A percentile compares a stretch with the other conserved stretches of the same genome.
Evolutionary conservation across 2,888 invertebrate species (phyloP).

Genomic region (Drosophila gaucha): DNA sequence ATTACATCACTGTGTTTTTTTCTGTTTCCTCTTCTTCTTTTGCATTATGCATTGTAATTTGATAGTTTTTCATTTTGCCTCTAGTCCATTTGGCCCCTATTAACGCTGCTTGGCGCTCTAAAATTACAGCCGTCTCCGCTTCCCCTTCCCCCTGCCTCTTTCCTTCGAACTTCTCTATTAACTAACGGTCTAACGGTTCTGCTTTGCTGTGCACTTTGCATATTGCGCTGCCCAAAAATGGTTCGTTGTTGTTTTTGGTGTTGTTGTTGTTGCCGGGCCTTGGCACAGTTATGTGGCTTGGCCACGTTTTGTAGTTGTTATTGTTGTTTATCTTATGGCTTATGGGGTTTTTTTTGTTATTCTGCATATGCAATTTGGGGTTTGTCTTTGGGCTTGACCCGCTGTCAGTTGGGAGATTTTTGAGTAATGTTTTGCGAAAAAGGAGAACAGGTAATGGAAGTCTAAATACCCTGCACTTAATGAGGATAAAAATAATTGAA

Average conservation of each 20-base stretch:
- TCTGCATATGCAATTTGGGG: slow-evolving; percentile 36
- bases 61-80: slow-evolving; percentile 55
- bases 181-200: slow-evolving; percentile 59
- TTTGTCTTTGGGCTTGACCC: slow-evolving; percentile 44
- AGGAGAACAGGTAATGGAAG: neutral
- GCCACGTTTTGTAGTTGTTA: slow-evolving; percentile 36
- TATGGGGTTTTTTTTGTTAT: slow-evolving; percentile 10
- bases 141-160: neutral
- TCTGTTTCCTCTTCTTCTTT: slow-evolving; percentile 34
- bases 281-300: slow-evolving; percentile 77
- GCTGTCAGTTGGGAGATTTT: slow-evolving; percentile 7
- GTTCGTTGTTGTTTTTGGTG: slow-evolving; percentile 29
- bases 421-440: neutral
- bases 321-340: slow-evolving; percentile 42
- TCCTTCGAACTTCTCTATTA: neutral
- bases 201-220: slow-evolving; percentile 68
- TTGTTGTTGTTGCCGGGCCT: slow-evolving; percentile 49
- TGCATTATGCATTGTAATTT: slow-evolving; percentile 48
- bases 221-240: slow-evolving; percentile 54
- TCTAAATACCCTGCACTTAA: neutral
- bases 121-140: slow-evolving; percentile 42
- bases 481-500: too few relatives aligned
- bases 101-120: slow-evolving; percentile 60
- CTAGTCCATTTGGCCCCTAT: slow-evolving; percentile 65
- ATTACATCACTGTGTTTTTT: slow-evolving; percentile 52